phyloP scores from a whole-genome alignment of 1,140 invertebrate genomes.

The Conopomorpha cramerella region DNA sequence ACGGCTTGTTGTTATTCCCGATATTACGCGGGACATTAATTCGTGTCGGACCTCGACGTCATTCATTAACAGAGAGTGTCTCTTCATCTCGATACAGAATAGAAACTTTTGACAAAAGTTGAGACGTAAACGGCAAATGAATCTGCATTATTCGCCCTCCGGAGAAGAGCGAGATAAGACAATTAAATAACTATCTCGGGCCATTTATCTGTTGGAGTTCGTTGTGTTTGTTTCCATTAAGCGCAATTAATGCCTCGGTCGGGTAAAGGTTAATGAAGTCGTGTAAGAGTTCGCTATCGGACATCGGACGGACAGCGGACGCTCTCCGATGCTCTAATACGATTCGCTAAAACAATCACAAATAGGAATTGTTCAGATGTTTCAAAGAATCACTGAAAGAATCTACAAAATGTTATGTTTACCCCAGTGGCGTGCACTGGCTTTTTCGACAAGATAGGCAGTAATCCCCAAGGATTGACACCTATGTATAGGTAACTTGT shows the following conservation, averaged over 20 bases:
- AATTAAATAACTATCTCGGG: conserved; percentile 41
- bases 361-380: conserved; percentile 27
- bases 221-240: conserved; percentile 50
- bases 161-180: conserved; percentile 23
- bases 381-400: conserved; percentile 33
- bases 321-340: no score
- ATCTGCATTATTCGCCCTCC: conserved; percentile 19
- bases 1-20: conserved; percentile 14
- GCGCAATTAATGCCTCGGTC: conserved; percentile 36
- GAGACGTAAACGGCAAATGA: conserved; percentile 29
- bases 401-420: conserved; percentile 44
- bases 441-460: no score
- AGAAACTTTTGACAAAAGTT: conserved; percentile 34
- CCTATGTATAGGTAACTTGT: no score
- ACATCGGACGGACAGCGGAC: background rate
- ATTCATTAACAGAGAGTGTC: conserved; percentile 24
- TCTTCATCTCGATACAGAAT: conserved; percentile 12
- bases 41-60: conserved; percentile 23
- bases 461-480: no score
- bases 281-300: no score
- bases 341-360: conserved; percentile 17
- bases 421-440: no score
- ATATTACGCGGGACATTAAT: conserved; percentile 37
- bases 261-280: conserved; percentile 40
- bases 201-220: conserved; percentile 38